These are phyloP conservation scores for Paracentrotus lividus DNA, from an alignment of 53 echinoderm and acorn worm genomes.

Conservation along the genomic window DNA sequence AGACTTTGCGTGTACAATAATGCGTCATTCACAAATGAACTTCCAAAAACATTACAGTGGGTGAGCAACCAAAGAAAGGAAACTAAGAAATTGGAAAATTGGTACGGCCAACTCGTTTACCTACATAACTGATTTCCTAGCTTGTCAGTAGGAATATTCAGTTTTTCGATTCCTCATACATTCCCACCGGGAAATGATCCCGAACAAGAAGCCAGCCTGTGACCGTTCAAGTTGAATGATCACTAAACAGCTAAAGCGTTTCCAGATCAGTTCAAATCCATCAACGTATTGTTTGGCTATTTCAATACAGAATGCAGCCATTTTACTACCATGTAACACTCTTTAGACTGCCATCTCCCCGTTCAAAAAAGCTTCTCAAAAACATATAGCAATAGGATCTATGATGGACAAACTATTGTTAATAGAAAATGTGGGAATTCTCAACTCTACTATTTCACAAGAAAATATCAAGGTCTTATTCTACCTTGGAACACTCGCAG, in stretches of 20 bases:
- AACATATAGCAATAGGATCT: slow-evolving; percentile 70
- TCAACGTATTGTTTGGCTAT: slow-evolving; percentile 81
- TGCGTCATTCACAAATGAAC: slow-evolving; percentile 84
- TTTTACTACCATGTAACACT: slow-evolving; percentile 53
- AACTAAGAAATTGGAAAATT: slow-evolving; percentile 88
- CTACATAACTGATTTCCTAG: slow-evolving; percentile 92
- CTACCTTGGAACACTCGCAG: not conserved
- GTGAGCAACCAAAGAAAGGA: slow-evolving; percentile 78
- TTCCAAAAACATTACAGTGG: slow-evolving; percentile 83
- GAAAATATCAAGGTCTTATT: slow-evolving; percentile 73
- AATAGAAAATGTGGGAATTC: slow-evolving; percentile 71
- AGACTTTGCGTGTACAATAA: slow-evolving; percentile 91
- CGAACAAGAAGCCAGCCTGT: slow-evolving; percentile 74
- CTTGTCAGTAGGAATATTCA: slow-evolving; percentile 80
- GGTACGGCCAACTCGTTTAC: slow-evolving; percentile 94
- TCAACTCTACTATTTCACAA: slow-evolving; percentile 84
- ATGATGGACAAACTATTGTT: slow-evolving; percentile 62
- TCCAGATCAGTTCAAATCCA: slow-evolving; percentile 87
- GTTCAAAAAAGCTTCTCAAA: slow-evolving; percentile 60
- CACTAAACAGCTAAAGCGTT: slow-evolving; percentile 71
- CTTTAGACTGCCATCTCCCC: slow-evolving; percentile 88
- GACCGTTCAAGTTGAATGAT: slow-evolving; percentile 75
- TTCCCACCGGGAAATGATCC: slow-evolving; percentile 69
- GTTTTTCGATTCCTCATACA: slow-evolving; percentile 91
- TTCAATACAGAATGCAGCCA: not conserved